phyloP scores from a whole-genome alignment of 2,797 vertebrate genomes.

The Rhabdomys pumilio region DNA sequence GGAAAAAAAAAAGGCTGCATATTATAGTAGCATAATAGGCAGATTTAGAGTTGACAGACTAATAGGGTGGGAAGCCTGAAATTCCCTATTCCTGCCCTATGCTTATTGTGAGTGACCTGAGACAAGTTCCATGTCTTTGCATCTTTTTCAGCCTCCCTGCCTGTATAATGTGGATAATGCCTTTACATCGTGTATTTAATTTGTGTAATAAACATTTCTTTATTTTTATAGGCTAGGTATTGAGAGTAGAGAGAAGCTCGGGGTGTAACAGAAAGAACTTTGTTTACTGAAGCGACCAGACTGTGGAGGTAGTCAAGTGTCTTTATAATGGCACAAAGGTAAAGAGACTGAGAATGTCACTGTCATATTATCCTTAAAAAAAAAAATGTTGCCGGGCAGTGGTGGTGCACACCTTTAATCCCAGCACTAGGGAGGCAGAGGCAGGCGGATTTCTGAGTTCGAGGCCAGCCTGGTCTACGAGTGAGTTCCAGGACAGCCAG shows the following conservation, averaged over 20 bases:
- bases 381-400: too few species aligned
- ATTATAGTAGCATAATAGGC: neutral
- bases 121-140: neutral
- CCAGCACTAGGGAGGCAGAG: too few species aligned
- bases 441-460: too few species aligned
- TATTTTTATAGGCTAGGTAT: slow-evolving; percentile 7
- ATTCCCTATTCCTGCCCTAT: neutral
- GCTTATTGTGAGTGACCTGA: neutral
- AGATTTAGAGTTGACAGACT: neutral
- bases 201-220: neutral
- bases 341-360: neutral
- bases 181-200: neutral
- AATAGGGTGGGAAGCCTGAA: neutral
- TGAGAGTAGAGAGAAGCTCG: neutral
- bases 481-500: too few species aligned
- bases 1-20: neutral
- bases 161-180: neutral
- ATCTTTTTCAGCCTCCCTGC: neutral
- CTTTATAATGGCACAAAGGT: neutral
- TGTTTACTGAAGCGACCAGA: slow-evolving; percentile 30
- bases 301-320: neutral
- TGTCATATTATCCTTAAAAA: neutral
- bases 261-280: neutral
- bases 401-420: too few species aligned
- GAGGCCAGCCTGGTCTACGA: too few species aligned